These are phyloP conservation scores for Cyprinodon tularosa DNA, from an alignment of 2,113 vertebrate species.

Conservation along the genomic window DNA sequence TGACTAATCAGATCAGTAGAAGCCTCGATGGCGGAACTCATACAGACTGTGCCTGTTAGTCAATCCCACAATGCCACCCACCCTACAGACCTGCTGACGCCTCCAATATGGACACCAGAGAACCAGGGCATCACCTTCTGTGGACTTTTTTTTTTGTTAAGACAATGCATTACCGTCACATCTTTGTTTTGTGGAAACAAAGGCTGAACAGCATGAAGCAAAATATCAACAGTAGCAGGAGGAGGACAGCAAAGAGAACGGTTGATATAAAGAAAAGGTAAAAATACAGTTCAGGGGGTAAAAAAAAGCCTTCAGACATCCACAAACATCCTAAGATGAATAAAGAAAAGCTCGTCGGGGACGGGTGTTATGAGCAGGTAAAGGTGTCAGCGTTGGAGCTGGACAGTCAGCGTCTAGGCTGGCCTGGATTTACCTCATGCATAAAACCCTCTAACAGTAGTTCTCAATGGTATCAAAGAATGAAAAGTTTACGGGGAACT, in stretches of 20 bases:
- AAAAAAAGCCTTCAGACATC: background rate
- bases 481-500: constrained; percentile 85
- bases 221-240: background rate
- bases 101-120: constrained; percentile 24
- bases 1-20: too few relatives aligned
- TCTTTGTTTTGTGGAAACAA: background rate
- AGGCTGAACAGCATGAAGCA: background rate
- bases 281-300: background rate
- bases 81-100: background rate
- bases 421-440: constrained; percentile 76
- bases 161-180: background rate
- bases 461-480: constrained; percentile 91
- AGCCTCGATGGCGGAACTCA: too few relatives aligned
- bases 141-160: background rate
- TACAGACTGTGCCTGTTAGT: too few relatives aligned
- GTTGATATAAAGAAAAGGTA: background rate
- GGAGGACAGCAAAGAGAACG: background rate
- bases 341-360: background rate
- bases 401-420: constrained; percentile 12
- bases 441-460: constrained; percentile 83
- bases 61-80: too few relatives aligned
- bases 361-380: background rate
- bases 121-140: constrained; percentile 6
- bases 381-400: background rate
- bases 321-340: background rate